Evolutionary conservation across 2,888 invertebrate species (phyloP), one percentile per base, ranked within the genome.

Genomic region (Hydroisotoma schaefferi): DNA sequence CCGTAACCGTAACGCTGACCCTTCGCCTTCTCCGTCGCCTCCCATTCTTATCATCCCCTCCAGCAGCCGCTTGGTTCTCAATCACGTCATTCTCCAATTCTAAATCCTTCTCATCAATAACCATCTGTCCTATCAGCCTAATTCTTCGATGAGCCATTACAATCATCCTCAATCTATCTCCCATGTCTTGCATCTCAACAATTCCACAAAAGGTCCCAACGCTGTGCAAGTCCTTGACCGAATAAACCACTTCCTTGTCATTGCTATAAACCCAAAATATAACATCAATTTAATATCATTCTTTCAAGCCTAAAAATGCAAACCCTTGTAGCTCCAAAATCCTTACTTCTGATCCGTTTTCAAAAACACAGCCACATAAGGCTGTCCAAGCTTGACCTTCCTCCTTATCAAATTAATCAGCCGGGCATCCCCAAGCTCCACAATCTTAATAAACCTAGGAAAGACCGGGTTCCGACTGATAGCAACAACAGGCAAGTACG

Each of bases 201-300:
- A 99, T 97, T 80, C 98, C 95, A 8, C 94, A 98, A 78, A 99
- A 99, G 2, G 95, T 92, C 8, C 99, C 99, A 26, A 95, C 83
- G 54, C 84, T 80, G 76, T 95, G 90, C 38, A 99, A 82, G 67
- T 99, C 97, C 63, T 88, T 85, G 26, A 97, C 75, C 55, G 82
- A 87, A 12, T 86, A 81, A 0, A 98, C 89, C 20, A 94, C 81
- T 75, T 97, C 97, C 0, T 85, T 81, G 68, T 93, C 90, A 75
- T 90, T 90, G 69, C 84, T 85, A 73, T 18, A 75, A 71, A 38
- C 33, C 6, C 8, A 33, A 33, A 33, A 33, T 15, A 33, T 10
- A 33, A 10, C 33, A 10, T 33, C 15, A 33, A 10, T 33, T 10
- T 10, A 33, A 10, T 15, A 33, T 33, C 15, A 33, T 33, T 15